Percentiles rank a stretch among this genome's conserved stretches.
Conservation (phyloP, 2,113 vertebrate genomes). For the Nyctereutes procyonoides region DNA sequence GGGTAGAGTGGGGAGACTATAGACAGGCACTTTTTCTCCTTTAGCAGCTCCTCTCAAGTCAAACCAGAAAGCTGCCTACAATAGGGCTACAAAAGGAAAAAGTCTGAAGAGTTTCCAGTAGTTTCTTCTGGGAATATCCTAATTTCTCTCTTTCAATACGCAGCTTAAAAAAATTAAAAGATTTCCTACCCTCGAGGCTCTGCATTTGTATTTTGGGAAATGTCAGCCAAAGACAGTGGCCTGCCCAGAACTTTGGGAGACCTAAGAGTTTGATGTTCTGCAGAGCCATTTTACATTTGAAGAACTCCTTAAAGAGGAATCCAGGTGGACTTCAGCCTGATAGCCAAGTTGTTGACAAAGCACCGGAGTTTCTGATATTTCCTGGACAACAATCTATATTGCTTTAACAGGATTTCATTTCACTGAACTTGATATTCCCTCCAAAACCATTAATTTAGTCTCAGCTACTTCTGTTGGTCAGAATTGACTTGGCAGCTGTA, state of each 20-base stretch:
- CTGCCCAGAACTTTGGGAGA: not conserved
- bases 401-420: constrained; percentile 58
- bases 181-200: not conserved
- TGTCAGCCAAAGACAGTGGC: not conserved
- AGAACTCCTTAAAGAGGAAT: constrained; percentile 51
- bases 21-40: not conserved
- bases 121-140: not conserved
- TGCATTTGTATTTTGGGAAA: not conserved
- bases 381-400: constrained; percentile 47
- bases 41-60: not conserved
- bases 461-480: constrained; percentile 50
- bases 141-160: not conserved
- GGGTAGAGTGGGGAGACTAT: not conserved
- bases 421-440: constrained; percentile 70
- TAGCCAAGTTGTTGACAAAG: constrained; percentile 45
- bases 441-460: constrained; percentile 65
- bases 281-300: constrained; percentile 42
- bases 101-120: not conserved
- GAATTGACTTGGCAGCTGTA: constrained; percentile 55
- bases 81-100: not conserved
- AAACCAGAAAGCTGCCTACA: constrained; percentile 8
- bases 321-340: constrained; percentile 50
- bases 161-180: not conserved
- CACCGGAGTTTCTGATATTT: constrained; percentile 50
- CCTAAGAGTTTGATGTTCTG: constrained; percentile 24